phyloP scores from a whole-genome alignment of 30 jellyfish, hydroid and myxozoan genomes.

The Rhopilema esculentum region DNA sequence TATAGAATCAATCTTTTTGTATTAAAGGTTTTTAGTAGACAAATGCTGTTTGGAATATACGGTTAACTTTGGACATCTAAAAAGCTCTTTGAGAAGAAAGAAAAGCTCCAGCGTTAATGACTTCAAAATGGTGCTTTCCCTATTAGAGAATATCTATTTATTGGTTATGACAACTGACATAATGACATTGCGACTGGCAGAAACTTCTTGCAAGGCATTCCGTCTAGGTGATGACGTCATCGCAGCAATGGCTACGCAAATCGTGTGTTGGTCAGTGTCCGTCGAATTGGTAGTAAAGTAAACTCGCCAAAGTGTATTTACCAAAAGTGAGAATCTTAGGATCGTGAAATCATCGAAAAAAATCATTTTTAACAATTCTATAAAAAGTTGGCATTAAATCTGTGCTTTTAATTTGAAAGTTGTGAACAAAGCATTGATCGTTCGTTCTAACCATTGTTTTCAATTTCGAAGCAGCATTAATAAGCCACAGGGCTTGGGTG shows the following conservation, averaged over 20 bases:
- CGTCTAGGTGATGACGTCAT: neutral
- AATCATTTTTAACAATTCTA: too few species aligned
- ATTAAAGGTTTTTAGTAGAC: neutral
- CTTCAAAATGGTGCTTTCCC: neutral
- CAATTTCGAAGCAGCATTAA: too few species aligned
- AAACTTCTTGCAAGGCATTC: constrained; percentile 43
- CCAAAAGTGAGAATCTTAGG: too few species aligned
- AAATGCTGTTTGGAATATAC: neutral
- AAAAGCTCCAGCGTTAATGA: neutral
- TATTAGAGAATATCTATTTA: neutral
- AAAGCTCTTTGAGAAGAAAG: neutral
- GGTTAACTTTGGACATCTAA: neutral
- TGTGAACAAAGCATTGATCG: neutral
- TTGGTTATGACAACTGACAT: neutral
- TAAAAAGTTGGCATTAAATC: neutral
- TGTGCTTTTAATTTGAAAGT: neutral
- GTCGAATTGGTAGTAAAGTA: too few species aligned
- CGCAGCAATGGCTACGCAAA: neutral
- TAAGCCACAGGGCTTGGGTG: too few species aligned
- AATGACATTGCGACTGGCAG: constrained; percentile 26
- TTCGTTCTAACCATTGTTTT: too few species aligned
- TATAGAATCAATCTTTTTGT: too few species aligned
- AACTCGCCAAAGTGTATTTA: too few species aligned
- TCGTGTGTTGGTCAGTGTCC: neutral
- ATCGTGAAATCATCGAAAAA: too few species aligned